phyloP scores from a whole-genome alignment of 1,140 invertebrate genomes.

The Drosophila lacteicornis region DNA sequence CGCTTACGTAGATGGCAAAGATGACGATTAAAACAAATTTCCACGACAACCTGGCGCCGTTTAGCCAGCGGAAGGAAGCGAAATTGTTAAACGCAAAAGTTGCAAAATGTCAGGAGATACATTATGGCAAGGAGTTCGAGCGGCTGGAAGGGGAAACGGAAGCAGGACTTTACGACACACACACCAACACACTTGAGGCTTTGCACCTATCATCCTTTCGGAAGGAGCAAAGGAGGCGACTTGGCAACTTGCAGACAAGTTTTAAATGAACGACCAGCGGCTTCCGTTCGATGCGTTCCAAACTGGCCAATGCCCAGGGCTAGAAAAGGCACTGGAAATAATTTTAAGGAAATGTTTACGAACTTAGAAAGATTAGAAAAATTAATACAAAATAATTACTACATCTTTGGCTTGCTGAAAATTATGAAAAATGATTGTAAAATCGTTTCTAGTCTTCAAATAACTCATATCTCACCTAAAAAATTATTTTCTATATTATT shows the following conservation, averaged over 20 bases:
- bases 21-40: constrained; percentile 84
- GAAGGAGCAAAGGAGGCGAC: constrained; percentile 31
- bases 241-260: constrained; percentile 82
- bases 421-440: too few relatives aligned
- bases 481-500: too few relatives aligned
- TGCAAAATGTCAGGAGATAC: constrained; percentile 72
- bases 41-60: constrained; percentile 82
- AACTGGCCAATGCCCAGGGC: constrained; percentile 62
- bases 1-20: constrained; percentile 79
- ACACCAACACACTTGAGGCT: constrained; percentile 43
- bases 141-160: constrained; percentile 40
- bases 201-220: constrained; percentile 55
- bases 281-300: constrained; percentile 76
- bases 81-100: constrained; percentile 84
- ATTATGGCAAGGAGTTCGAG: constrained; percentile 14
- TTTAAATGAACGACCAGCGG: constrained; percentile 81
- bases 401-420: too few relatives aligned
- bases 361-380: neutral
- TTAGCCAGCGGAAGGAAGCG: constrained; percentile 79
- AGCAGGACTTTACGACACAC: constrained; percentile 65
- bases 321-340: constrained; percentile 6
- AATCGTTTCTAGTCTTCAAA: neutral
- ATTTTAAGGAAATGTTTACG: neutral
- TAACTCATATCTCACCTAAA: too few relatives aligned
- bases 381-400: neutral